Conservation (phyloP, 2,113 vertebrate species). For the Gobiocypris rarus region DNA sequence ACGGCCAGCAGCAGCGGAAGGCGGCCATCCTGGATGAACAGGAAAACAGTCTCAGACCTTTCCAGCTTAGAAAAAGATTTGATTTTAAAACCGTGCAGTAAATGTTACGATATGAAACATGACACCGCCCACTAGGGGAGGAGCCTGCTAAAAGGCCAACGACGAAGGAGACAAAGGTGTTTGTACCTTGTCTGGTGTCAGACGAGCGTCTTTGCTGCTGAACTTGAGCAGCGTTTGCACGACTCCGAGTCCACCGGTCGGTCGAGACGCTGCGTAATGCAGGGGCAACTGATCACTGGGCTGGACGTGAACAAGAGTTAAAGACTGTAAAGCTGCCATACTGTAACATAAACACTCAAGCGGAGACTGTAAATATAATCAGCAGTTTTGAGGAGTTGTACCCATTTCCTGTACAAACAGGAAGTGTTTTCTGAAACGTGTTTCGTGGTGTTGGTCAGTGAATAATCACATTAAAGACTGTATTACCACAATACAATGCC, state of each 20-base stretch:
- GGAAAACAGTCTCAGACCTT: not conserved
- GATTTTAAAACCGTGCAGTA: too few species aligned
- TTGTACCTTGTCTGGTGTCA: slow-evolving; percentile 64
- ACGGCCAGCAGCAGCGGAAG: slow-evolving; percentile 64
- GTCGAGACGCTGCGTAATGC: slow-evolving; percentile 63
- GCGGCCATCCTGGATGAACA: slow-evolving; percentile 63
- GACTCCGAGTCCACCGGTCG: slow-evolving; percentile 50
- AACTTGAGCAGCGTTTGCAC: slow-evolving; percentile 65
- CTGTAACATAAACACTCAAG: not conserved
- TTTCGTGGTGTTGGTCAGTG: not conserved
- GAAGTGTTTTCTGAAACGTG: not conserved
- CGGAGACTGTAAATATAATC: not conserved
- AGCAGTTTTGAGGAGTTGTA: too few species aligned
- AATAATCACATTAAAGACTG: not conserved
- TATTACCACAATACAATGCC: not conserved
- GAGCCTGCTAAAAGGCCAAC: too few species aligned
- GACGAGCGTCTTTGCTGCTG: slow-evolving; percentile 66
- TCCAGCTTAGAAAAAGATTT: not conserved
- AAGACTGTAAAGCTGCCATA: too few species aligned
- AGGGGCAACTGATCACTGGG: slow-evolving; percentile 64
- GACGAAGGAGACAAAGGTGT: not conserved
- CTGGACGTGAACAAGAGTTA: slow-evolving; percentile 47
- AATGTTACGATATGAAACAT: too few species aligned
- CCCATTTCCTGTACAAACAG: not conserved
- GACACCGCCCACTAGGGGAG: too few species aligned